Evolutionary conservation across 1,140 invertebrate species (phyloP), one percentile per base, ranked within the genome.

Genomic region (Olivierus martensii): DNA sequence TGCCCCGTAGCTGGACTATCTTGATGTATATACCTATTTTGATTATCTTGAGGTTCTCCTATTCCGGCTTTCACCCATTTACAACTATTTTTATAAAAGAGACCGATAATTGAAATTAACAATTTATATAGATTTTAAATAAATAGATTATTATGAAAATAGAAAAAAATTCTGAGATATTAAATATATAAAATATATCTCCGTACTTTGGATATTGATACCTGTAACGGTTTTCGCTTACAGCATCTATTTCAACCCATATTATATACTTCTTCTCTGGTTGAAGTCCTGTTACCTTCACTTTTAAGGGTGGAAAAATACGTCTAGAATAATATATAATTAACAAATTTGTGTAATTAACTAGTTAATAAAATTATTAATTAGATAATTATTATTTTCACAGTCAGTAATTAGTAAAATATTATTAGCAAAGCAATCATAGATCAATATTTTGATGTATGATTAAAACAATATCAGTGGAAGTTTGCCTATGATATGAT

Each of bases 11-110:
- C 89, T 0, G 93, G 92, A 12, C 89, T 94, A 68, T 98, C 94
- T 0, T 91, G 90, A 71, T 98, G 93, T 34, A 97, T 84, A 71
- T 97, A 91, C 52, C 95, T 92, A 53, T 93, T 72, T 0, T 90
- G 89, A 0, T 92, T 90, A 46, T 89, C 92, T 38, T 92, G 82
- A 18, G 89, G 85, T 71, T 93, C 89, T 0, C 87, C 87, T 61
- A 92, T 89, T 44, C 89, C 89, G 22, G 68, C 70, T 38, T 74
- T 72, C 21, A 76, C 72, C 75, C 76, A 77, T 53, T 69, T 73
- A 5, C 68, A 73, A 49, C 69, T 72, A 47, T 28, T 6, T 28
- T 28, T 6, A 28, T 28, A 28, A 22, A 28, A 28, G 4, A 28
- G 9, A 28, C 9, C 9, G 28, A 6, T 28, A 6, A 28, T 28